Percentiles rank a stretch among this genome's conserved stretches.
phyloP scores from a whole-genome alignment of 2,888 invertebrate genomes.

The Globia sparganii region DNA sequence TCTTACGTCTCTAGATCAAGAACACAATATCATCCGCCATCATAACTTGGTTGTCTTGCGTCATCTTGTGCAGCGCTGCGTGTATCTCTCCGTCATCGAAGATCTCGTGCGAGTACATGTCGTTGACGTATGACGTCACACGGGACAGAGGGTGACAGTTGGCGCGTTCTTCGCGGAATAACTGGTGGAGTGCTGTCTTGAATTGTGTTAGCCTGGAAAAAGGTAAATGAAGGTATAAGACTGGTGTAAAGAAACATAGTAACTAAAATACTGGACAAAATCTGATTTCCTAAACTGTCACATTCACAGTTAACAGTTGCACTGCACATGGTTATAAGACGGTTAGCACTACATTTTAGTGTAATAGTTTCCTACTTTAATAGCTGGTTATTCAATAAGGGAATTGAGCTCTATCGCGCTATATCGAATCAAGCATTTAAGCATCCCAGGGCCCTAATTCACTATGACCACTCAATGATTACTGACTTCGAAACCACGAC shows the following conservation, averaged over 20 bases:
- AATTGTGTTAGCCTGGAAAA: conserved; percentile 91
- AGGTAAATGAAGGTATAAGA: neutral
- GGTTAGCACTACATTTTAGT: no score
- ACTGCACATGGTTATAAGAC: no score
- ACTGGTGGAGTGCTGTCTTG: conserved; percentile 92
- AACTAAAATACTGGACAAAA: neutral
- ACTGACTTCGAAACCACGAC: no score
- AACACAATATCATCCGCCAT: conserved; percentile 95
- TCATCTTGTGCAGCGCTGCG: conserved; percentile 95
- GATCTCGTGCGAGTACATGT: conserved; percentile 89
- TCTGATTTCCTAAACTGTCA: neutral
- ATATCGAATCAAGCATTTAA: neutral
- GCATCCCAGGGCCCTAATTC: neutral
- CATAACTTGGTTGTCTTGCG: conserved; percentile 98
- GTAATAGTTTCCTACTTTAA: neutral
- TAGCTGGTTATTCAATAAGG: neutral
- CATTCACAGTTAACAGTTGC: no score
- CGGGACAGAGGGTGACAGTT: conserved; percentile 93
- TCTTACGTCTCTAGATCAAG: conserved; percentile 91
- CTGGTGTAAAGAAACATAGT: neutral
- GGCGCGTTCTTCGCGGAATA: conserved; percentile 94
- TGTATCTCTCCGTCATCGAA: conserved; percentile 93
- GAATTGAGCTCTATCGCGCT: neutral
- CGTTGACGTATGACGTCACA: conserved; percentile 92
- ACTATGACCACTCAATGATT: no score